Evolutionary conservation across 2,113 vertebrate genomes (phyloP).

Genomic region (Zapornia atra): DNA sequence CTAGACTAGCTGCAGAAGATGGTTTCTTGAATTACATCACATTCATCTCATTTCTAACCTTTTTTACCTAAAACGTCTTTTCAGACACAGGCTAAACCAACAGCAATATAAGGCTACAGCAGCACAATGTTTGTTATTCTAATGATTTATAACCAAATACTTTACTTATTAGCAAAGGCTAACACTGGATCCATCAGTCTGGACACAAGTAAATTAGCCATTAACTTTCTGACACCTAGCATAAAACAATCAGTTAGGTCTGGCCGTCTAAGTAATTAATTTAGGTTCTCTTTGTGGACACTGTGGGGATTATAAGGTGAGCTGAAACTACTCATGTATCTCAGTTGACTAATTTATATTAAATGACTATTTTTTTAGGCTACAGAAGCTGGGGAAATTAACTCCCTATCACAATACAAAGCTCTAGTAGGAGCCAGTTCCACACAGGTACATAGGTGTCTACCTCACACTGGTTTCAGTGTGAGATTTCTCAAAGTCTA

Average conservation of each 20-base stretch:
- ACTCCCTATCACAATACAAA: background rate
- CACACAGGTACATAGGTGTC: background rate
- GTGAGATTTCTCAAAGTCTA: background rate
- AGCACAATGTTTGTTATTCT: slow-evolving; percentile 1
- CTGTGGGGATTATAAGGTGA: slow-evolving; percentile 22
- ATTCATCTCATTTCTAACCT: background rate
- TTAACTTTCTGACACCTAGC: slow-evolving; percentile 43
- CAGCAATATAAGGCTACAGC: background rate
- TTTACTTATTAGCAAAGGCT: slow-evolving; percentile 44
- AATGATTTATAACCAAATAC: slow-evolving; percentile 53
- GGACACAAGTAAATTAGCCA: slow-evolving; percentile 37
- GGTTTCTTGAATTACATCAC: slow-evolving; percentile 29
- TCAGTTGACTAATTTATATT: slow-evolving; percentile 50
- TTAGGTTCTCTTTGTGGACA: slow-evolving; percentile 21
- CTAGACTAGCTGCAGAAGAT: background rate
- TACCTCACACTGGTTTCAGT: background rate
- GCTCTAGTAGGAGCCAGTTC: background rate
- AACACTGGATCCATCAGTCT: slow-evolving; percentile 21
- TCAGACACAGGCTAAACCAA: background rate
- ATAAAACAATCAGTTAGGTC: slow-evolving; percentile 56
- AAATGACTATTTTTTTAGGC: slow-evolving; percentile 27
- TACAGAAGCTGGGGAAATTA: background rate
- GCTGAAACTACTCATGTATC: slow-evolving; percentile 14
- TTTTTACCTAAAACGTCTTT: background rate
- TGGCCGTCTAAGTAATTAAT: slow-evolving; percentile 45